phyloP scores from a whole-genome alignment of 2,888 invertebrate species.

The Chloroclystis v-ata region DNA sequence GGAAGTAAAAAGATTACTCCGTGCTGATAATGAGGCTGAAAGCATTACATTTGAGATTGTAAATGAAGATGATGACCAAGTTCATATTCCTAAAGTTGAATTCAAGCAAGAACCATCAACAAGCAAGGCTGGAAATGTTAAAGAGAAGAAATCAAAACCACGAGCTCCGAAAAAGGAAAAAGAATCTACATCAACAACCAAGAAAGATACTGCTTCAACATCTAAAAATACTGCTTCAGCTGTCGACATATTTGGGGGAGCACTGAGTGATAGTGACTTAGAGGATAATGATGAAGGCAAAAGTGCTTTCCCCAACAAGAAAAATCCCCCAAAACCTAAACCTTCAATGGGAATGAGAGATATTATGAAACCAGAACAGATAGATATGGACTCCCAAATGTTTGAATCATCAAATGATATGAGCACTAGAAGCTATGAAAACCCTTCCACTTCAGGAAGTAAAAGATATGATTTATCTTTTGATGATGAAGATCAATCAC shows the following conservation, averaged over 20 bases:
- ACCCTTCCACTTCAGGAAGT: constrained; percentile 38
- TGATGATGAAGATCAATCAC: constrained; percentile 57
- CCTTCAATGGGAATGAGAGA: constrained; percentile 48
- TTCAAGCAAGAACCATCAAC: constrained; percentile 6
- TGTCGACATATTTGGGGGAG: constrained; percentile 93
- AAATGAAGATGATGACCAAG: constrained; percentile 89
- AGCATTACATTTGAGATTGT: constrained; percentile 93
- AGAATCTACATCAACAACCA: constrained; percentile 9
- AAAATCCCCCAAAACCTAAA: constrained; percentile 58
- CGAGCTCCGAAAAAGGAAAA: constrained; percentile 12
- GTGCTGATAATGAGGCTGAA: constrained; percentile 95
- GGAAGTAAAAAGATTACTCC: constrained; percentile 94
- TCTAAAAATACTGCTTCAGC: constrained; percentile 44
- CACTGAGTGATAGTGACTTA: constrained; percentile 91
- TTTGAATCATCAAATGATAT: constrained; percentile 41
- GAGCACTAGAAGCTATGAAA: constrained; percentile 38
- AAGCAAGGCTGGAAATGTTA: constrained; percentile 6
- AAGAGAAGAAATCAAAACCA: constrained; percentile 21
- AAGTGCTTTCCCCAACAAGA: constrained; percentile 67
- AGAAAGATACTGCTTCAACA: constrained; percentile 19
- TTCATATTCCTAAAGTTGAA: constrained; percentile 25
- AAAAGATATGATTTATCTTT: constrained; percentile 48
- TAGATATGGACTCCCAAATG: constrained; percentile 62
- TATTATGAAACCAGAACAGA: constrained; percentile 43
- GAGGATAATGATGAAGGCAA: constrained; percentile 80